Evolutionary conservation across 2,888 invertebrate genomes (phyloP).

Genomic region (Tachina fera): DNA sequence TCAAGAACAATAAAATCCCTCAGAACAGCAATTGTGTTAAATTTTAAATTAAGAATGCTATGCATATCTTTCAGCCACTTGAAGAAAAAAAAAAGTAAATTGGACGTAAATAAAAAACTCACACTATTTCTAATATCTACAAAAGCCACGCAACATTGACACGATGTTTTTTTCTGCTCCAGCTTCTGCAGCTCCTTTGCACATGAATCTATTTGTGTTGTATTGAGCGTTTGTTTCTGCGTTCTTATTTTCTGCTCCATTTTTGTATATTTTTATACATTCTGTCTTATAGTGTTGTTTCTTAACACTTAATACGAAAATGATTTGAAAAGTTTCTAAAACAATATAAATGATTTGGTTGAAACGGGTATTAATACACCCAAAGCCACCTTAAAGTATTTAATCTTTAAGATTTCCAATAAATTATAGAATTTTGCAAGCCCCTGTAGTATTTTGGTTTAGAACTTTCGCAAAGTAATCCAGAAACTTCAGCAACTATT

Average conservation of each 20-base stretch:
- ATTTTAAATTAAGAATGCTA: not conserved
- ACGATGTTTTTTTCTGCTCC: slow-evolving; percentile 43
- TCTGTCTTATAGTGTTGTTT: slow-evolving; percentile 17
- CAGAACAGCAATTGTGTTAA: not conserved
- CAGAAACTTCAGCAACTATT: not conserved
- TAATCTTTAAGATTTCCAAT: not conserved
- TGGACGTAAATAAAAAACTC: slow-evolving; percentile 57
- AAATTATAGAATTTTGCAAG: too few relatives aligned
- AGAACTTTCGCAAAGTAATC: too few relatives aligned
- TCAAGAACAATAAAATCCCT: not conserved
- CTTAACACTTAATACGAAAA: not conserved
- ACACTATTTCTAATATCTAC: slow-evolving; percentile 59
- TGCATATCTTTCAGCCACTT: slow-evolving; percentile 4
- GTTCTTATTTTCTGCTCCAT: slow-evolving; percentile 26
- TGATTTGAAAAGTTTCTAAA: slow-evolving; percentile 9
- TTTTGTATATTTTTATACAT: slow-evolving; percentile 45
- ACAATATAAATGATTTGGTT: not conserved
- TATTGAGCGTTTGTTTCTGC: slow-evolving; percentile 17
- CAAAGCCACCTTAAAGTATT: not conserved
- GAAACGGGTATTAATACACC: not conserved
- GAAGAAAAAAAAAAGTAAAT: slow-evolving; percentile 61
- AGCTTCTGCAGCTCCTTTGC: slow-evolving; percentile 13
- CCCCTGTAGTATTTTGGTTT: too few relatives aligned
- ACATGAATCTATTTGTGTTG: not conserved
- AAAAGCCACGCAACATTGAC: slow-evolving; percentile 65